Conservation (phyloP, 2,888 invertebrate species). For the Rhagonycha lutea region DNA sequence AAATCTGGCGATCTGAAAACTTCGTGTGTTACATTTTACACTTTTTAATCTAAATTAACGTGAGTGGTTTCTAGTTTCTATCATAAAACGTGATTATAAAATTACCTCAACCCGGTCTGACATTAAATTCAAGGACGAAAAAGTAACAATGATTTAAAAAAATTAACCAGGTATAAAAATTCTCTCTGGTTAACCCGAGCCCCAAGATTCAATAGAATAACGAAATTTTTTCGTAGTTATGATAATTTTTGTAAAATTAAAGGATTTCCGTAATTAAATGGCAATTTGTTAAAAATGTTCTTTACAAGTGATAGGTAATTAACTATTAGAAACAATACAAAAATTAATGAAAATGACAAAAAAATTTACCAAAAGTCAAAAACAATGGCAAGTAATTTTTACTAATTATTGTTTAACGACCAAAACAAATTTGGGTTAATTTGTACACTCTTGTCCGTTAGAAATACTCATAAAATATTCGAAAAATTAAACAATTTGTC, state of each 20-base stretch:
- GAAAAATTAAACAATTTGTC: conserved; percentile 17
- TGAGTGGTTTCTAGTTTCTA: background rate
- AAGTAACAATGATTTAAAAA: background rate
- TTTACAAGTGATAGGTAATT: background rate
- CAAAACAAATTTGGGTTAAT: conserved; percentile 2
- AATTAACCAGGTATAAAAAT: background rate
- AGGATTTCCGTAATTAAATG: background rate
- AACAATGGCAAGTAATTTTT: background rate
- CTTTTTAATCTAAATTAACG: background rate
- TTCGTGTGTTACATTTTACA: background rate
- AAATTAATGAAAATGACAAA: background rate
- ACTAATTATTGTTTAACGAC: conserved; percentile 4
- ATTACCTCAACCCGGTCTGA: background rate
- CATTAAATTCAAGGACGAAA: background rate
- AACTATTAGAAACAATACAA: background rate
- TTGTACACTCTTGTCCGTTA: background rate
- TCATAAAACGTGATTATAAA: background rate
- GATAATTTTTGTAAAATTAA: background rate
- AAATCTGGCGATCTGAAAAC: background rate
- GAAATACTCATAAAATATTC: conserved; percentile 4
- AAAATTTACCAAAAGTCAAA: background rate
- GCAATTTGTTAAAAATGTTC: background rate
- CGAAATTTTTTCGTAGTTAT: background rate
- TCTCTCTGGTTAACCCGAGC: background rate
- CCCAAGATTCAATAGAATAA: background rate